Base-by-base conservation (phyloP, 2,797 vertebrate species). In the Lutjanus argentimaculatus region DNA sequence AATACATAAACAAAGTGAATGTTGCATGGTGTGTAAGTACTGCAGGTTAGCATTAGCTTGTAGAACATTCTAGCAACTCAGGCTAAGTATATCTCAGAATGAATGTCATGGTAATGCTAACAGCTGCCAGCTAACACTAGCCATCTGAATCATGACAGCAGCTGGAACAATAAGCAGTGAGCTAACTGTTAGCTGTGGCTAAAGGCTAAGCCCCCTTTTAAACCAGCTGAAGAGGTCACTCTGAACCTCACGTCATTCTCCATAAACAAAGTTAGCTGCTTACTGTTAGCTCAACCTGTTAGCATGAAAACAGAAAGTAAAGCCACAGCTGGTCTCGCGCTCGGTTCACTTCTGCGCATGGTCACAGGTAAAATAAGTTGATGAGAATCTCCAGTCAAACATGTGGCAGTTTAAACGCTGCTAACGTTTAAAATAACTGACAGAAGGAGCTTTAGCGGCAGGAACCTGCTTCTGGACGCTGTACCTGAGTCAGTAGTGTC, bases 21-120 rank as follows among this genome's bases (percentile, higher is more conserved):
- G 30, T 4, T 36, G 30, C 30, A 36, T 36, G 6, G 30, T 36
- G 2, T 4, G 3, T 36, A 36, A 36, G 30, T 36, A 36, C 4
- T 6, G 30, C 30, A 36, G 30, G 57, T 45, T 43, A 69, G 66
- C 77, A 64, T 80, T 69, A 80, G 79, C 81, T 19, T 66, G 52
- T 15, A 17, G 85, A 88, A 82, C 6, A 15, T 85, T 89, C 85
- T 55, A 61, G 78, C 12, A 82, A 9, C 65, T 49, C 45, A 6
- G 16, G 49, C 72, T 59, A 63, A 65, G 22, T 14, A 9, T 25
- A 53, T 40, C 57, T 36, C 53, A 3, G 7, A 22, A 21, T 42
- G 61, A 22, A 40, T 30, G 62, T 45, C 11, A 42, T 9, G 19
- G 19, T 22, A 4, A 58, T 25, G 82, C 84, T 63, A 74, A 43